Evolutionary conservation across 2,797 vertebrate species (phyloP).

Genomic region (Acanthurus tractus): DNA sequence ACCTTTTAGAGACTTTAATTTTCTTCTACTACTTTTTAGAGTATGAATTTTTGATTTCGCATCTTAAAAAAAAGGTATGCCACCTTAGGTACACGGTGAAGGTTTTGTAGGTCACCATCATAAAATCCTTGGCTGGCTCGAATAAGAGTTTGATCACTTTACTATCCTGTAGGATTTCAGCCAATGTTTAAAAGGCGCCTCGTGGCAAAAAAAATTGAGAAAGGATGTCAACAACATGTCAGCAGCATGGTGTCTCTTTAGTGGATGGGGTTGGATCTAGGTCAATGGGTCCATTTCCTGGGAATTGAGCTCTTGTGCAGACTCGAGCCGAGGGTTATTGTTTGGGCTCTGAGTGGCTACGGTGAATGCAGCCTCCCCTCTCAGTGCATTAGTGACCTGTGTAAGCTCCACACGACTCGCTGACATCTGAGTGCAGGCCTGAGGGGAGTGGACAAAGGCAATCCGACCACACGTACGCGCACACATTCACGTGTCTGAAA

Average conservation of each 20-base stretch:
- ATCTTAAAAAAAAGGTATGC: not conserved
- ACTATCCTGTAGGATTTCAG: not conserved
- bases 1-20: not conserved
- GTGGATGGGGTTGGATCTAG: slow-evolving; percentile 65
- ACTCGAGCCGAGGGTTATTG: slow-evolving; percentile 62
- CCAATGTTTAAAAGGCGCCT: slow-evolving; percentile 16
- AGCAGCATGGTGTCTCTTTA: slow-evolving; percentile 25
- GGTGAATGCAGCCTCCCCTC: slow-evolving; percentile 63
- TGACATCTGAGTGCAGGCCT: slow-evolving; percentile 77
- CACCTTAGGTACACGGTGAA: not conserved
- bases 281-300: slow-evolving; percentile 79
- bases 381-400: slow-evolving; percentile 81
- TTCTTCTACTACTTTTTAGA: not conserved
- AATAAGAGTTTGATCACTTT: not conserved
- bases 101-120: slow-evolving; percentile 1
- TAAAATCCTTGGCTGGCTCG: not conserved
- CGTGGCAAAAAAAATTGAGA: slow-evolving; percentile 16
- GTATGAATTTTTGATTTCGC: not conserved
- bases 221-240: slow-evolving; percentile 52
- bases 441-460: slow-evolving; percentile 74
- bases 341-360: slow-evolving; percentile 63
- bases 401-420: slow-evolving; percentile 71
- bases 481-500: slow-evolving; percentile 56
- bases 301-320: slow-evolving; percentile 59
- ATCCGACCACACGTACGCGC: slow-evolving; percentile 56